phyloP scores from a whole-genome alignment of 2,888 invertebrate genomes.

The Pristionchus arcanus region DNA sequence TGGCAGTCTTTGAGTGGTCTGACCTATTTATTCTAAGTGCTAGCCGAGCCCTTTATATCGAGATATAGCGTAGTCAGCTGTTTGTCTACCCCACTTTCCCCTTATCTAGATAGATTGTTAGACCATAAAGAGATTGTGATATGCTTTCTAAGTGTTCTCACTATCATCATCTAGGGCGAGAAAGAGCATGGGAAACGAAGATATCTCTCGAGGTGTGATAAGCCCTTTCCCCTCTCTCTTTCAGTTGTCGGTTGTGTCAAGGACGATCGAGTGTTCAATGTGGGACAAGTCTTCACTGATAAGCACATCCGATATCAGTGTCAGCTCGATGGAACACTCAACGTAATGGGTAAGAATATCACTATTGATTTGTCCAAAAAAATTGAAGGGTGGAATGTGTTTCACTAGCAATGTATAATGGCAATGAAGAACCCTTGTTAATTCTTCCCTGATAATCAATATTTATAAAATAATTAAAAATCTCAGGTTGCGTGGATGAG shows the following conservation, averaged over 20 bases:
- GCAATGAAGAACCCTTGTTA: neutral
- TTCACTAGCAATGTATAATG: neutral
- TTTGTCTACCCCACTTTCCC: neutral
- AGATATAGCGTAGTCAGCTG: neutral
- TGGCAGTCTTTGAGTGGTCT: neutral
- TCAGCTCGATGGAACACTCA: conserved; percentile 69
- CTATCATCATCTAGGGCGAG: neutral
- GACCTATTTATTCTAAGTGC: neutral
- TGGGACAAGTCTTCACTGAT: conserved; percentile 77
- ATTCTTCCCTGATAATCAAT: neutral
- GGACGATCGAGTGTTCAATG: conserved; percentile 71
- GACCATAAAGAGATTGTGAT: neutral
- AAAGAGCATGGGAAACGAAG: neutral
- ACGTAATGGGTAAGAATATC: conserved; percentile 73
- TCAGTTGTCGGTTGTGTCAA: conserved; percentile 75
- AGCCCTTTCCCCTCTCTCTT: conserved; percentile 54
- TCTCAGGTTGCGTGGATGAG: conserved; percentile 74
- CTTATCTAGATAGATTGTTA: neutral
- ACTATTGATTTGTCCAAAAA: too few species aligned
- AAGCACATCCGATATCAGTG: conserved; percentile 77
- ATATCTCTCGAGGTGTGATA: neutral
- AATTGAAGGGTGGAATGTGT: neutral
- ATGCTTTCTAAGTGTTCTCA: neutral
- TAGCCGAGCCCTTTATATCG: neutral
- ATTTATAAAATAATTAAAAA: neutral